phyloP scores from a whole-genome alignment of 37 sponge, comb jelly and placozoan species.

The Mnemiopsis leidyi region DNA sequence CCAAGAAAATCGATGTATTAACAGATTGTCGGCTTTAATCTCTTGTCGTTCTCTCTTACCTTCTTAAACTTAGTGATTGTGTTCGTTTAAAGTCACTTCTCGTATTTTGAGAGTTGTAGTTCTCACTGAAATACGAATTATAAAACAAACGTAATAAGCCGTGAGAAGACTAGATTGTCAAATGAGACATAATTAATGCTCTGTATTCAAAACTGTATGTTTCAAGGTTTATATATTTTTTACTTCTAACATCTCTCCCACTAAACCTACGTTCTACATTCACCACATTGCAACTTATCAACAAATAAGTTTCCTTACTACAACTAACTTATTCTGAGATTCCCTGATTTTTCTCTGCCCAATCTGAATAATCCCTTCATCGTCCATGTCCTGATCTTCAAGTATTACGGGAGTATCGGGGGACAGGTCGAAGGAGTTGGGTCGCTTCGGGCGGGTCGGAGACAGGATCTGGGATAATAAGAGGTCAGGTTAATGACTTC shows the following conservation, averaged over 20 bases:
- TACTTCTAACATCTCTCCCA: too few relatives aligned
- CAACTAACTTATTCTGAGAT: constrained; percentile 4
- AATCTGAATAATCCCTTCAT: constrained; percentile 61
- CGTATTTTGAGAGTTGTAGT: background rate
- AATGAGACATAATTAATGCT: too few relatives aligned
- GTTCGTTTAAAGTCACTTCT: background rate
- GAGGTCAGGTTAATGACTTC: too few relatives aligned
- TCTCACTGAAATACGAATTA: background rate
- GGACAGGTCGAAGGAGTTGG: constrained; percentile 57
- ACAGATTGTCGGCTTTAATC: too few relatives aligned
- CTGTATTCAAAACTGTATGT: too few relatives aligned
- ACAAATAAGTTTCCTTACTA: background rate
- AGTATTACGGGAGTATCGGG: constrained; percentile 49
- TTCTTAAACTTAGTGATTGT: background rate
- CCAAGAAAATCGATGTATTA: too few relatives aligned
- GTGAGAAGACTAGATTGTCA: too few relatives aligned
- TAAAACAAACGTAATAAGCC: background rate
- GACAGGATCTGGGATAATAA: background rate
- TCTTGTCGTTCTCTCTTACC: too few relatives aligned
- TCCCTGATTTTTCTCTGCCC: constrained; percentile 44
- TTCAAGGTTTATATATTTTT: too few relatives aligned
- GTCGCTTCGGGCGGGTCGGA: constrained; percentile 4
- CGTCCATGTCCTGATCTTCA: constrained; percentile 22
- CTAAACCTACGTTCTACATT: too few relatives aligned
- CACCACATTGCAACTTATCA: too few relatives aligned